These are phyloP conservation scores for Ammospiza caudacuta DNA, from an alignment of 2,113 vertebrate species.

Conservation along the genomic window DNA sequence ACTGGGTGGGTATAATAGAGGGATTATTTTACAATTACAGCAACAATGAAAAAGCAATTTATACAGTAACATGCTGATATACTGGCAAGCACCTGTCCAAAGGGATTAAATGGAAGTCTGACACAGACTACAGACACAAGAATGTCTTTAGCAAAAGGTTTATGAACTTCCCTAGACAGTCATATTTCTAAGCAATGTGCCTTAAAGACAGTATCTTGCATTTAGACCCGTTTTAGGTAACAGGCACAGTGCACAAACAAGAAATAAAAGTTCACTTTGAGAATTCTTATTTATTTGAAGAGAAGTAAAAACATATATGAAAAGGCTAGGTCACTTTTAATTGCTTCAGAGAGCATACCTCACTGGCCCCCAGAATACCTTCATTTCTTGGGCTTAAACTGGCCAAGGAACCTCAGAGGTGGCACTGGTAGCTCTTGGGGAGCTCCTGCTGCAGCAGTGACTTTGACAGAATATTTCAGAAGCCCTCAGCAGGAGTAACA, in stretches of 20 bases:
- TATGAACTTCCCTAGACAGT: not conserved
- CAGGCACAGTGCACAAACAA: not conserved
- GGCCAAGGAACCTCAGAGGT: not conserved
- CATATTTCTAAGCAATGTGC: not conserved
- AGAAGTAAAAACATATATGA: not conserved
- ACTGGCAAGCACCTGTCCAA: slow-evolving; percentile 14
- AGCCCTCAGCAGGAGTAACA: not conserved
- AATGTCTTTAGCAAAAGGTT: slow-evolving; percentile 7
- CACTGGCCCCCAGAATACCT: not conserved
- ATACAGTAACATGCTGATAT: not conserved
- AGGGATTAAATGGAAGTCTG: slow-evolving; percentile 18
- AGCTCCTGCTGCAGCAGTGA: not conserved
- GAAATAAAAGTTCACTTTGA: not conserved
- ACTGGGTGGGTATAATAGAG: not conserved
- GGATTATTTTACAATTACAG: slow-evolving; percentile 51
- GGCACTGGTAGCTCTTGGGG: not conserved
- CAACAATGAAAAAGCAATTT: slow-evolving; percentile 50
- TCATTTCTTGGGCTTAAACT: not conserved
- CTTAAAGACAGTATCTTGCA: not conserved
- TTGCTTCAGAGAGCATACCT: not conserved
- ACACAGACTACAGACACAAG: not conserved
- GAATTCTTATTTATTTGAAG: not conserved
- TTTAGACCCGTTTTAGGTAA: not conserved
- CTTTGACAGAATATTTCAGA: fast-evolving
- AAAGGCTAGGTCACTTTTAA: not conserved